Evolutionary conservation across 23 tunicate genomes (phyloP), one percentile per base, ranked within the genome.

Genomic region (Botrylloides violaceus): DNA sequence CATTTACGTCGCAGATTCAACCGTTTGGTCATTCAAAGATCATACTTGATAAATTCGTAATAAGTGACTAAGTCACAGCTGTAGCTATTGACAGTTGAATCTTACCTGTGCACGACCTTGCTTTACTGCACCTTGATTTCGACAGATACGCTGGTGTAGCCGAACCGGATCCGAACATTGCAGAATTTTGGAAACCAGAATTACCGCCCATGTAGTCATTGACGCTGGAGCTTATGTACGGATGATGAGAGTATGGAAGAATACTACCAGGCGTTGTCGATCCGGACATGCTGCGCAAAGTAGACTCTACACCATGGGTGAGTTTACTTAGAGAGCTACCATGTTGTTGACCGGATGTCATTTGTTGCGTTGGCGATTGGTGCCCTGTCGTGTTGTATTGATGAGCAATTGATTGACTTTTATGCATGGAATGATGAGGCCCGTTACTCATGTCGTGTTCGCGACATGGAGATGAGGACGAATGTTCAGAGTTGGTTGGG

Each of bases 91-190:
- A 61, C 32, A 32, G 12, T n/a, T 7, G 27, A 30, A 47, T 33
- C 85, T 26, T 15, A 84, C 92, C 92, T 78, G 92, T 84, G 71
- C 83, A 79, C 19, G 92, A 78, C 22, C 92, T 65, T 31, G 65
- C 72, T 59, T 84, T 84, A 15, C 53, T 43, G 57, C 84, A 78
- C 49, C 78, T 84, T 34, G 50, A 34, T 58, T 84, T 84, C 12
- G 79, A 65, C 66, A 81, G 65, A 57, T 71, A 77, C 7, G 80
- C 22, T 4, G 82, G 35, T 26, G 92, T 62, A 20, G 83, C 20
- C 4, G 57, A 49, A 18, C 83, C 77, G 6, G 43, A 39, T 59
- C 65, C 55, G 0, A 68, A 68, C 74, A 68, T 68, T 26, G 76
- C 79, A 30, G 66, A 49, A 57, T 32, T 53, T 56, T 73, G 80